Base-by-base conservation (phyloP, 2,888 invertebrate species). In the Acanthococcus lagerstroemiae region DNA sequence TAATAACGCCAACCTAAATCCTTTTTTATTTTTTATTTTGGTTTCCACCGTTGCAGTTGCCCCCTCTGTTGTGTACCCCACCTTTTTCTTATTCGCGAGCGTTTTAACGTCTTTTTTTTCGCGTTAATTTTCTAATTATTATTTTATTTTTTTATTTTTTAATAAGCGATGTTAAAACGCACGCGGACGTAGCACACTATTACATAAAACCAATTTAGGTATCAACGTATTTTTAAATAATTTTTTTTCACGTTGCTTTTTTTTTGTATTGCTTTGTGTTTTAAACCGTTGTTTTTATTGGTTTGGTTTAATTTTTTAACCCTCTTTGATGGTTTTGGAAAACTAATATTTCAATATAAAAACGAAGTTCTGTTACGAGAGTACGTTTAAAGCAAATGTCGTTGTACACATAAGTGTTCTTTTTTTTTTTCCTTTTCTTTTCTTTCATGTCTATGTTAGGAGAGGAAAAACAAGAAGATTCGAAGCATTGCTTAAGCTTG, bases 11-110 rank as follows among this genome's bases (percentile, higher is more conserved):
- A 52, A 9, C 3, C 15, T 15, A 21, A 52, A 52, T 22, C 22
- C 52, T 22, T 52, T n/a, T n/a, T 52, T 52, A 22, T 2, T 52
- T 52, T 52, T 52, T 15, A 22, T 52, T 52, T 52, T 52, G 24
- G 21, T 52, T 24, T 15, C 15, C 19, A 63, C 44, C 52, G 63
- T 63, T 63, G 63, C 63, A 63, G 63, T 44, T 63, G 50, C 63
- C 63, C 63, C 63, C 63, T 63, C 63, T 30, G 27, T 37, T 63
- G 24, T 63, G 30, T 44, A 45, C 45, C 58, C 44, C 46, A 15
- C 37, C 37, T 37, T 37, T 37, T 37, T n/a, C 12, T 37, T n/a
- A 1, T 15, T 37, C 37, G 37, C 37, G 37, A 15, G 37, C 37
- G 37, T 37, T 37, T 37, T n/a, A 37, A 37, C 12, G 37, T 37